Percentiles rank a stretch among this genome's conserved stretches.
Evolutionary conservation across 2,888 invertebrate genomes (phyloP).

Genomic region (Polydrusus pterygomalis): DNA sequence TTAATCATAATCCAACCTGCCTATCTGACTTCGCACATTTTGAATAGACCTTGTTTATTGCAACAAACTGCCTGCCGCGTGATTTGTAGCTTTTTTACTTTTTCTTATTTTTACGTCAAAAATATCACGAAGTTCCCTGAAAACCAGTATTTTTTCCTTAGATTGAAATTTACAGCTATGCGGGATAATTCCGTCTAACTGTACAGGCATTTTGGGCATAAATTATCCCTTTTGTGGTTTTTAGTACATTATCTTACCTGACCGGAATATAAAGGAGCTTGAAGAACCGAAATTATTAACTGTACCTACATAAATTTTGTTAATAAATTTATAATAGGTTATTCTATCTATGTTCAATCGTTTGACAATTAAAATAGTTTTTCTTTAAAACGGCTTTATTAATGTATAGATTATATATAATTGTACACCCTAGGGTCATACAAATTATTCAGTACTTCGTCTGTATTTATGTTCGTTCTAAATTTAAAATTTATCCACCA

Average conservation of each 20-base stretch:
- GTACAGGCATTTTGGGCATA: constrained; percentile 17
- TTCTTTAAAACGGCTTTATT: too few relatives aligned
- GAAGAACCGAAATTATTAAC: too few relatives aligned
- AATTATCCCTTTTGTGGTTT: constrained; percentile 30
- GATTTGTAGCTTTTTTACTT: constrained; percentile 31
- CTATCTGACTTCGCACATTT: constrained; percentile 46
- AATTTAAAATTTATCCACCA: too few relatives aligned
- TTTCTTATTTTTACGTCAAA: constrained; percentile 34
- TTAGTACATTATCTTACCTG: background rate
- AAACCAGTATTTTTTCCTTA: constrained; percentile 11
- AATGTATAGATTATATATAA: too few relatives aligned
- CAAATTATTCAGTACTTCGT: too few relatives aligned
- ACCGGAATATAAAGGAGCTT: background rate
- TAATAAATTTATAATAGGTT: too few relatives aligned
- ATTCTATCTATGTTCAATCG: too few relatives aligned
- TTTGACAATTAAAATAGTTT: too few relatives aligned
- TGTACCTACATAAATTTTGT: too few relatives aligned
- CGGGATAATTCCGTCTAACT: constrained; percentile 8
- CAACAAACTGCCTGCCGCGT: constrained; percentile 7
- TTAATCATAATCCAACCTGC: constrained; percentile 36
- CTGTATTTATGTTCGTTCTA: too few relatives aligned
- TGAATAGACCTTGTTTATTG: constrained; percentile 27
- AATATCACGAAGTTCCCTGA: constrained; percentile 21
- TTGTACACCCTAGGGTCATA: too few relatives aligned
- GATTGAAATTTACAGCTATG: constrained; percentile 19